Evolutionary conservation across 2,888 invertebrate genomes (phyloP).

Genomic region (Cacoxenus indagator): DNA sequence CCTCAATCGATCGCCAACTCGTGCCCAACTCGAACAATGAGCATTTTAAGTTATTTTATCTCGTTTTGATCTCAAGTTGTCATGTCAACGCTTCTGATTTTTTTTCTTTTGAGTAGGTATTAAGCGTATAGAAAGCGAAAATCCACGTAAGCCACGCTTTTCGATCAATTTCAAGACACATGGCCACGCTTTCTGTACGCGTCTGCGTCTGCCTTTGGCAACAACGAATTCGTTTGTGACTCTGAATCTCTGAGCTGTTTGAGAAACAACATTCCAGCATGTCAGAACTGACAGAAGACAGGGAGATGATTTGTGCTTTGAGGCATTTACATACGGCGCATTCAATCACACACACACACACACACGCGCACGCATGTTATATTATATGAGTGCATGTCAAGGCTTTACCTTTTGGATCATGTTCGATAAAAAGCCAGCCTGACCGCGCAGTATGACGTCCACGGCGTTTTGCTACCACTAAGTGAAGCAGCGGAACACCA

Average conservation of each 20-base stretch:
- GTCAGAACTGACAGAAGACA: conserved; percentile 42
- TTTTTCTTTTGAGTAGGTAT: conserved; percentile 36
- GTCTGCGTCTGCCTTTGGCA: no score
- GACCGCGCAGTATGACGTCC: conserved; percentile 8
- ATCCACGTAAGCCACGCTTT: background rate
- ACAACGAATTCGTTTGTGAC: background rate
- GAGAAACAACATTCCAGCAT: conserved; percentile 43
- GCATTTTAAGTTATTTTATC: conserved; percentile 19
- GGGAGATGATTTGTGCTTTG: conserved; percentile 45
- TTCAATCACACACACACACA: background rate
- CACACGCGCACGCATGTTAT: background rate
- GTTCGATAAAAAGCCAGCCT: conserved; percentile 17
- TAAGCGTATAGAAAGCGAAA: background rate
- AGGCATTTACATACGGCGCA: conserved; percentile 15
- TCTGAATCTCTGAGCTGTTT: conserved; percentile 3
- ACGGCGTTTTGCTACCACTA: background rate
- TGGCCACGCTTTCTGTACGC: no score
- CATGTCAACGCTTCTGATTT: conserved; percentile 68
- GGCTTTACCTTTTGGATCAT: background rate
- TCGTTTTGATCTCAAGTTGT: conserved; percentile 60
- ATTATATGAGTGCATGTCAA: background rate
- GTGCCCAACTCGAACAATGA: conserved; percentile 42
- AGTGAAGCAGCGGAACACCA: conserved; percentile 4
- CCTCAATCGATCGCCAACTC: conserved; percentile 32
- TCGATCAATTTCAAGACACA: conserved; percentile 18